phyloP scores from a whole-genome alignment of 2,113 vertebrate species.

The Meleagris gallopavo region DNA sequence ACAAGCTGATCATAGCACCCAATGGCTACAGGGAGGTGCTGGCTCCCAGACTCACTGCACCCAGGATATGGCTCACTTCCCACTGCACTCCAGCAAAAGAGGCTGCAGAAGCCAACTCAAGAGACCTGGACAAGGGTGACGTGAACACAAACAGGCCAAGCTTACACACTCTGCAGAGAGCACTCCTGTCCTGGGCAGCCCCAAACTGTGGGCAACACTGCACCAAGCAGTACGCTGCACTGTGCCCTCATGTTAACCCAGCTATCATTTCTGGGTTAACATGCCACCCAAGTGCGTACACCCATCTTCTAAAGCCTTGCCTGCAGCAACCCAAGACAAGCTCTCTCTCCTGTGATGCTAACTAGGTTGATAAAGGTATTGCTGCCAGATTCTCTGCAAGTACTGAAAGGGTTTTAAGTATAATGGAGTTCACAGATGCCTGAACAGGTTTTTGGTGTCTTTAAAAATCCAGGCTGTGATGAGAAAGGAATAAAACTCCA shows the following conservation, averaged over 20 bases:
- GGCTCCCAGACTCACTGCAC: neutral
- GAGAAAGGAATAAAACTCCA: neutral
- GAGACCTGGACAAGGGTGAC: neutral
- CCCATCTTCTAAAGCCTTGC: neutral
- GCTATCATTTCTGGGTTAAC: neutral
- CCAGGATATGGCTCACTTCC: neutral
- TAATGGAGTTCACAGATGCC: neutral
- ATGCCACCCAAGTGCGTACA: neutral
- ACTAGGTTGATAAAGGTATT: neutral
- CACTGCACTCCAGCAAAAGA: neutral
- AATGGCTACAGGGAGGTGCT: neutral
- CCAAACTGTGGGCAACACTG: neutral
- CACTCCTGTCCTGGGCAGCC: neutral
- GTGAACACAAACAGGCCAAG: neutral
- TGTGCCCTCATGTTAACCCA: neutral
- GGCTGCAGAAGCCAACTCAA: neutral
- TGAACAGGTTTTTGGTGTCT: neutral
- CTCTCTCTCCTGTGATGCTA: neutral
- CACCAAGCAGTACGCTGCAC: too few relatives aligned
- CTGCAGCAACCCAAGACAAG: neutral
- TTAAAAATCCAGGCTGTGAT: neutral
- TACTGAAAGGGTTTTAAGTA: neutral
- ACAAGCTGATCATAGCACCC: neutral
- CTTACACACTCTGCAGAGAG: neutral
- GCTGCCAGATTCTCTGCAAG: neutral